Evolutionary conservation across 2,888 invertebrate species (phyloP).

Genomic region (Lasioglossum leucozonium): DNA sequence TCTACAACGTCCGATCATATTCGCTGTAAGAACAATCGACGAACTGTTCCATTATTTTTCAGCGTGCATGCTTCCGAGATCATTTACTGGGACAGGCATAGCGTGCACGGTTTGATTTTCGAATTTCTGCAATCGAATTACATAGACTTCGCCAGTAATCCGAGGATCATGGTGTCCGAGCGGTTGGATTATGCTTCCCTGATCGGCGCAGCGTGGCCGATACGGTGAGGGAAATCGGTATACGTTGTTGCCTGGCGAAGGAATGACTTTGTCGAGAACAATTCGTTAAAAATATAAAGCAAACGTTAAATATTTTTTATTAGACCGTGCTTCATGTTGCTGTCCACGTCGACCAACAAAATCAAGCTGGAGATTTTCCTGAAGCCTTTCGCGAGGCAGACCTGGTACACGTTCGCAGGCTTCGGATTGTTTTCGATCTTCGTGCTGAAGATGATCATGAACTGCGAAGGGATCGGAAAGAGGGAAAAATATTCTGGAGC

Average conservation of each 20-base stretch:
- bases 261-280: too few species aligned
- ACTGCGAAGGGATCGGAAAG: conserved; percentile 53
- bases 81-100: conserved; percentile 69
- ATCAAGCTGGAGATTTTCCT: conserved; percentile 75
- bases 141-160: conserved; percentile 68
- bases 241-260: too few species aligned
- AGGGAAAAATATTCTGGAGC: conserved; percentile 67
- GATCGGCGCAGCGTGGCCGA: conserved; percentile 71
- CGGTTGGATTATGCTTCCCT: conserved; percentile 58
- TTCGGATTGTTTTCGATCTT: conserved; percentile 67
- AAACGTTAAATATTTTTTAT: not conserved
- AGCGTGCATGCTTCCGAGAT: conserved; percentile 69
- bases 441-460: conserved; percentile 62
- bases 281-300: too few species aligned
- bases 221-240: conserved; percentile 56
- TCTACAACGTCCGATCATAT: not conserved
- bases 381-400: conserved; percentile 68
- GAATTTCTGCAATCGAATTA: conserved; percentile 66
- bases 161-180: conserved; percentile 68
- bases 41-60: not conserved
- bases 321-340: conserved; percentile 76
- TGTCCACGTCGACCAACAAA: conserved; percentile 70
- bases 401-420: conserved; percentile 67
- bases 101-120: conserved; percentile 69
- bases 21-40: not conserved